Conservation (phyloP, 2,113 vertebrate genomes). For the Crotalus horridus region DNA sequence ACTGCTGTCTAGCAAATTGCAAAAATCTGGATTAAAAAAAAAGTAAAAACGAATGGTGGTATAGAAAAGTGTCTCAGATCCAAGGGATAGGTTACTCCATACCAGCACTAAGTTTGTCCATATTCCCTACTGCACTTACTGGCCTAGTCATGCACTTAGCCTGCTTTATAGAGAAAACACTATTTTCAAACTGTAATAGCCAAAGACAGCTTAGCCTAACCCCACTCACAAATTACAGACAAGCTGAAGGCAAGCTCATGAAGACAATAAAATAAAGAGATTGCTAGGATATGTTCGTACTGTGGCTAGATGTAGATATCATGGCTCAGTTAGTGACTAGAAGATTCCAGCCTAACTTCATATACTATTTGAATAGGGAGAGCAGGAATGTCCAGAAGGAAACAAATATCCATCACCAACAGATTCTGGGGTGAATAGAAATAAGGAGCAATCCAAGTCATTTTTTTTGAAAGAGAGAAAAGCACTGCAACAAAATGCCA, state of each 20-base stretch:
- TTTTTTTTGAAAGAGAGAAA: too few relatives aligned
- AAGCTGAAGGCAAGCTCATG: neutral
- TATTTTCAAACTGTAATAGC: neutral
- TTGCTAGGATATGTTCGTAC: neutral
- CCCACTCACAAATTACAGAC: neutral
- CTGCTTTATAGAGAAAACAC: neutral
- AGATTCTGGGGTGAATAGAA: neutral
- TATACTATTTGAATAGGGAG: neutral
- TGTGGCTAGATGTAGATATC: neutral
- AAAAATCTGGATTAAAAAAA: neutral
- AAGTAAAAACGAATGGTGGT: neutral
- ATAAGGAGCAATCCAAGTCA: too few relatives aligned
- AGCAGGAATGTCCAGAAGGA: neutral
- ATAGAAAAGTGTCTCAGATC: neutral
- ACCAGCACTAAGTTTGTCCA: neutral
- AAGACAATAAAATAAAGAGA: neutral
- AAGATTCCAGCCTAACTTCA: neutral
- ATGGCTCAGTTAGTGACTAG: neutral
- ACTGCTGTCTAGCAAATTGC: neutral
- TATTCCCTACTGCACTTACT: neutral
- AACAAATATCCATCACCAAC: neutral
- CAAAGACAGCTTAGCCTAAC: neutral
- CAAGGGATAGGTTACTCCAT: neutral
- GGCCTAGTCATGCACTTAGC: neutral
- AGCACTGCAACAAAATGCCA: too few relatives aligned